Conservation (phyloP, 64 coral and sea anemone genomes). For the Stichodactyla mertensii region DNA sequence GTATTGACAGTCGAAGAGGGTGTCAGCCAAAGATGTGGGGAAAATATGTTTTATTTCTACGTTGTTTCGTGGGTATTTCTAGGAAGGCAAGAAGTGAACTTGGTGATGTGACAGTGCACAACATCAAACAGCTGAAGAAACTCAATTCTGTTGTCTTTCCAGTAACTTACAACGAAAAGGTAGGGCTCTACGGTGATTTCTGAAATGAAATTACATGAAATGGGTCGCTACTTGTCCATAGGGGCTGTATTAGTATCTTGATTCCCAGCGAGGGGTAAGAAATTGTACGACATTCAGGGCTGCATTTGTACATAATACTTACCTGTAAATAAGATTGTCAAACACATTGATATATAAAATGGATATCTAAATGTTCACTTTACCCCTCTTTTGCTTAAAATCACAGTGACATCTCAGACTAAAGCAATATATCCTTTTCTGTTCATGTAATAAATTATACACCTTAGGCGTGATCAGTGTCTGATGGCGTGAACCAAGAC, state of each 20-base stretch:
- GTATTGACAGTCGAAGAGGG: neutral
- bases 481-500: neutral
- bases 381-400: neutral
- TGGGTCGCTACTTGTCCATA: neutral
- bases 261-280: neutral
- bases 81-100: conserved; percentile 85
- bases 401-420: too few relatives aligned
- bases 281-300: too few relatives aligned
- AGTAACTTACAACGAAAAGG: conserved; percentile 99
- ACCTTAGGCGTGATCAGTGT: neutral
- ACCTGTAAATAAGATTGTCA: neutral
- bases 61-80: neutral
- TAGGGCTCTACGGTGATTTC: neutral
- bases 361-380: neutral
- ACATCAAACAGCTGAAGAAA: conserved; percentile 98
- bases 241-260: neutral
- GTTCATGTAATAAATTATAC: neutral
- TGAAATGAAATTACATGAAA: neutral
- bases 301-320: neutral
- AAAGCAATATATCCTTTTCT: neutral
- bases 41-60: neutral
- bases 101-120: conserved; percentile 90
- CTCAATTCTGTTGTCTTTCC: conserved; percentile 96
- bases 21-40: neutral
- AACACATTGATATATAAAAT: neutral